Evolutionary conservation across 2,113 vertebrate genomes (phyloP).

Genomic region (Notarius quadriscutis): DNA sequence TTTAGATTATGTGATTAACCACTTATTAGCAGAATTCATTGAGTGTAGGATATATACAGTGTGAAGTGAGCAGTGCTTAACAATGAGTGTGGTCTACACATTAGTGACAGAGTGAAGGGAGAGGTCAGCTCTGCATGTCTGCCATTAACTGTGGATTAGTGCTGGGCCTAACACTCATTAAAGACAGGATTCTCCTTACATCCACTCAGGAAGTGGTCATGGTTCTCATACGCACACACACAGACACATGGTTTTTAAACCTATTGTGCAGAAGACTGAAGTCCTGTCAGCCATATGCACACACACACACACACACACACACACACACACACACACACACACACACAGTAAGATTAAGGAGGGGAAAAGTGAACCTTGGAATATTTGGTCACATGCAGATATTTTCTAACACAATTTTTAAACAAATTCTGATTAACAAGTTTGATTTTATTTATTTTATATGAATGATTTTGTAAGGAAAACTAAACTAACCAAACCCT

Average conservation of each 20-base stretch:
- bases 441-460: background rate
- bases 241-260: conserved; percentile 7
- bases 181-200: conserved; percentile 64
- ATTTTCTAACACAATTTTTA: background rate
- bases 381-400: background rate
- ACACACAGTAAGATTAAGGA: background rate
- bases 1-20: background rate
- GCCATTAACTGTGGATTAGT: conserved; percentile 74
- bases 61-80: conserved; percentile 26
- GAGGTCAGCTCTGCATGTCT: conserved; percentile 54
- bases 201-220: conserved; percentile 38
- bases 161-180: conserved; percentile 64
- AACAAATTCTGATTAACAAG: background rate
- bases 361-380: background rate
- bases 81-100: conserved; percentile 42
- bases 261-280: background rate
- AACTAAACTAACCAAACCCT: background rate
- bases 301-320: no score
- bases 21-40: background rate
- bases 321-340: background rate
- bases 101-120: conserved; percentile 39
- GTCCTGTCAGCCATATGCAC: background rate
- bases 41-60: background rate
- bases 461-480: background rate
- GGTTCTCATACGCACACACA: conserved; percentile 19